Base-by-base conservation (phyloP, 2,797 vertebrate genomes). In the Siniperca scherzeri region DNA sequence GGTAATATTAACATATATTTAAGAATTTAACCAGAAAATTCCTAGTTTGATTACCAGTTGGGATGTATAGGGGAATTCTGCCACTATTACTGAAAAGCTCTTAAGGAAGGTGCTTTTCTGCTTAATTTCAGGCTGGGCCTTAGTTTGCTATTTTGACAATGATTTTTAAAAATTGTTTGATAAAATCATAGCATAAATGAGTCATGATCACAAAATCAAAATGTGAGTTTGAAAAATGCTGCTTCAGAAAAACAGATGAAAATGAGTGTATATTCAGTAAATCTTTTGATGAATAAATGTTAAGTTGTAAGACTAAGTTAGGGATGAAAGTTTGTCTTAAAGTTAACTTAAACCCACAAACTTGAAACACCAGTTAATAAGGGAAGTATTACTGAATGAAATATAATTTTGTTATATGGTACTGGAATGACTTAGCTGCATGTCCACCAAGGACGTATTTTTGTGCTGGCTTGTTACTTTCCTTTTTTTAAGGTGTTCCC, bases 401-500 rank as follows among this genome's bases (percentile, higher is more conserved):
- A 62, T 40, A 59, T 25, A 40, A 74, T 74, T 77, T 33, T 46
- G 72, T 83, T 70, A 80, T 7, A 53, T 17, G 48, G 40, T 56
- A 48, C 8, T 53, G 56, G 70, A 68, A 59, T 4, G 17, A 75
- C 73, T 88, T 75, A 88, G 53, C 66, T 82, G 27, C 44, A 74
- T 67, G 86, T 89, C 84, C 83, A 91, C 87, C 65, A 9, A 83
- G 62, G 52, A 70, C 33, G 30, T 81, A 72, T 70, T 85, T 74
- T 40, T 50, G 14, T 30, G 52, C 57, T 67, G 30, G 33, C 5
- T 52, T 14, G 22, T 50, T 50, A 44, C 14, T 27, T 70, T 77
- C 3, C 21, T 17, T 60, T 70, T 46, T 21, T 56, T n/a, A n/a
- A 21, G 4, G 40, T 66, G 17, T 75, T 66, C 14, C 52, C 10